These are phyloP conservation scores for Chymomyza procnemis DNA, from an alignment of 2,888 invertebrate species.

Conservation along the genomic window DNA sequence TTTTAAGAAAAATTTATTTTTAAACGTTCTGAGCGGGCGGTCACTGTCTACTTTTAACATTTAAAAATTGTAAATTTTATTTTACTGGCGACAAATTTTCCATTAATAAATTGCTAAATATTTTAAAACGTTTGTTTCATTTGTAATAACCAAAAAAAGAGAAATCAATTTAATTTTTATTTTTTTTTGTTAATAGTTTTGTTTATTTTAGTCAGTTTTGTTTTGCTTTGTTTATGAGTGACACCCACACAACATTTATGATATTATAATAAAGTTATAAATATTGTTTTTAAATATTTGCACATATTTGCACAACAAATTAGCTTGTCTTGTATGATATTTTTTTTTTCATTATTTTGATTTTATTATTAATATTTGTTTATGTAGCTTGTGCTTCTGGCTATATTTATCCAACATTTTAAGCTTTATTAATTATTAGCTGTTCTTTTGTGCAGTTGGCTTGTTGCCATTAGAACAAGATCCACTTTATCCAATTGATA, in stretches of 20 bases:
- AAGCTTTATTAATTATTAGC: slow-evolving; percentile 41
- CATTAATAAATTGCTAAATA: slow-evolving; percentile 24
- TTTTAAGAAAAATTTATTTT: not conserved
- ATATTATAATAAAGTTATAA: slow-evolving; percentile 8
- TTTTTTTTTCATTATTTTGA: slow-evolving; percentile 19
- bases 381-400: slow-evolving; percentile 21
- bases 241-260: slow-evolving; percentile 37
- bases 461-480: slow-evolving; percentile 23
- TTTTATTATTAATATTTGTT: slow-evolving; percentile 4
- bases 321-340: not conserved
- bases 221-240: slow-evolving; percentile 5
- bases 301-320: slow-evolving; percentile 15
- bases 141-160: slow-evolving; percentile 34
- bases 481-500: slow-evolving; percentile 18
- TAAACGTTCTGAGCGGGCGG: not conserved
- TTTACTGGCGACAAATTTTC: slow-evolving; percentile 23
- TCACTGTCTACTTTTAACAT: not conserved
- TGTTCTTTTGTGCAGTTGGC: slow-evolving; percentile 21
- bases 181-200: slow-evolving; percentile 2
- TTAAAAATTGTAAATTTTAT: not conserved
- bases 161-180: slow-evolving; percentile 18
- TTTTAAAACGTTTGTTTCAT: slow-evolving; percentile 45
- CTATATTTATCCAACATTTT: not conserved
- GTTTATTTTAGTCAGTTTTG: not conserved
- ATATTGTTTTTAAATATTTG: slow-evolving; percentile 28